phyloP scores from a whole-genome alignment of 2,113 vertebrate species.

The Casuarius casuarius region DNA sequence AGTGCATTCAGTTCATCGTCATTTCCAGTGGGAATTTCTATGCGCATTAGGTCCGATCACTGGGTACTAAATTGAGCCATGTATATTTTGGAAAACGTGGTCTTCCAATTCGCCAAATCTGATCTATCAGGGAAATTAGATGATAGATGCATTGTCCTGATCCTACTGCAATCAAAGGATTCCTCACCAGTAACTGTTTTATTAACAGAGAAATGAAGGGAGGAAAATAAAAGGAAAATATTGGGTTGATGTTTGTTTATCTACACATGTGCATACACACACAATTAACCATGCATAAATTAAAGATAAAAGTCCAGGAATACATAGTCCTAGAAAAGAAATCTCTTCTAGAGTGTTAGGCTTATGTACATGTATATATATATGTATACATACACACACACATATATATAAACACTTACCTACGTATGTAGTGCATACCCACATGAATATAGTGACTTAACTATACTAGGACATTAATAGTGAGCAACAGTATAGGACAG shows the following conservation, averaged over 20 bases:
- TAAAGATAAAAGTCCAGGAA: background rate
- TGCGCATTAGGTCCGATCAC: background rate
- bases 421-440: background rate
- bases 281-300: background rate
- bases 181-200: background rate
- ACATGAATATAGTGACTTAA: background rate
- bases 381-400: background rate
- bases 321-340: background rate
- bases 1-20: accelerated
- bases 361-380: accelerated
- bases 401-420: too few relatives aligned
- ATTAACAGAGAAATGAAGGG: background rate
- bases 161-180: background rate
- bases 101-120: background rate
- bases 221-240: background rate
- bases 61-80: background rate
- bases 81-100: background rate
- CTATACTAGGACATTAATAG: background rate
- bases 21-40: background rate
- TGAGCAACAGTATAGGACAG: background rate
- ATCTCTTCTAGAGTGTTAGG: background rate
- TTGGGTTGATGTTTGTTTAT: background rate
- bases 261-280: accelerated
- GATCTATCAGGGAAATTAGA: background rate
- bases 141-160: background rate